phyloP scores from a whole-genome alignment of 1,140 invertebrate species.

The Bombus huntii region DNA sequence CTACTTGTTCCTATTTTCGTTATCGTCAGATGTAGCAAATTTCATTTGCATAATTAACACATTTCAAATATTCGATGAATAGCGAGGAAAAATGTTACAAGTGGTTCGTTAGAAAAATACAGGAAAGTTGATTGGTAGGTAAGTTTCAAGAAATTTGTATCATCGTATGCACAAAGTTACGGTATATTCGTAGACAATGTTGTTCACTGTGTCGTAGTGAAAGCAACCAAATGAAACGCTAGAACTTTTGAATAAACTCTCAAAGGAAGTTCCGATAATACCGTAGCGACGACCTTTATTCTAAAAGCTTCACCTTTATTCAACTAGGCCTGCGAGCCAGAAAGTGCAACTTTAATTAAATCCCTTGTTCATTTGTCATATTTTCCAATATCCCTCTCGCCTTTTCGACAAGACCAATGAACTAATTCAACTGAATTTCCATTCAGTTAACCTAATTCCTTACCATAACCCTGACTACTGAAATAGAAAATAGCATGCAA shows the following conservation, averaged over 20 bases:
- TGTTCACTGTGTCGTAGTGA: neutral
- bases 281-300: conserved; percentile 29
- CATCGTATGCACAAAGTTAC: too few species aligned
- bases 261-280: conserved; percentile 42
- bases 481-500: neutral
- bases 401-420: conserved; percentile 21
- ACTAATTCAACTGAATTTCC: conserved; percentile 20
- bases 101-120: neutral
- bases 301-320: conserved; percentile 24
- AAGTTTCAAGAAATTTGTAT: neutral
- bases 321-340: conserved; percentile 14
- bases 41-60: neutral
- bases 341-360: conserved; percentile 44
- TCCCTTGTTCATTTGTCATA: conserved; percentile 47
- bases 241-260: conserved; percentile 16
- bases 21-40: too few species aligned
- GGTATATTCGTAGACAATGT: neutral
- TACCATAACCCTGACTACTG: neutral
- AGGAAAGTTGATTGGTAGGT: neutral
- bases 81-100: too few species aligned
- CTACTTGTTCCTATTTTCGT: too few species aligned
- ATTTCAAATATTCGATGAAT: neutral
- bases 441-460: conserved; percentile 32
- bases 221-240: conserved; percentile 3
- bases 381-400: conserved; percentile 23